Percentiles rank a stretch among this genome's conserved stretches.
Evolutionary conservation across 2,888 invertebrate genomes (phyloP).

Genomic region (Chromoteleia sp.): DNA sequence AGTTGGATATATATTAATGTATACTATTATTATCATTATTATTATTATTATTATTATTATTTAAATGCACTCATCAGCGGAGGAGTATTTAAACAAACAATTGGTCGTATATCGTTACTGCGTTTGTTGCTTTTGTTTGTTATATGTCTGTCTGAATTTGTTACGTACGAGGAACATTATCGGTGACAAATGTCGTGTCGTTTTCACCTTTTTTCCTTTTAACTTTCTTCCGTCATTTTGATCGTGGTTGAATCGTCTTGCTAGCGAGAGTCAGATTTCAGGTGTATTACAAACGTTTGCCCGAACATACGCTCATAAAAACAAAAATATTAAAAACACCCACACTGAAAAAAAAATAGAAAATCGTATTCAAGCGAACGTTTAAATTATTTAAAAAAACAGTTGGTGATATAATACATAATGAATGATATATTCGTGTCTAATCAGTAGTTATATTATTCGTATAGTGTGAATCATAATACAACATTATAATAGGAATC

Average conservation of each 20-base stretch:
- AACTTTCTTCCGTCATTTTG: constrained; percentile 40
- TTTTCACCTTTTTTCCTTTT: constrained; percentile 12
- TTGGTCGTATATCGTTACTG: constrained; percentile 51
- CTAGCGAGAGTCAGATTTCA: constrained; percentile 55
- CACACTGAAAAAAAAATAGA: constrained; percentile 15
- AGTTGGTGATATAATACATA: constrained; percentile 40
- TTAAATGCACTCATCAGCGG: constrained; percentile 65
- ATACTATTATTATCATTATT: constrained; percentile 21
- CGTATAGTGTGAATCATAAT: constrained; percentile 67
- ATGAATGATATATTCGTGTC: constrained; percentile 63
- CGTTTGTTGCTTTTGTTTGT: constrained; percentile 35
- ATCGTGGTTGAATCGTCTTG: constrained; percentile 51
- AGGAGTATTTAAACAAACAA: constrained; percentile 59
- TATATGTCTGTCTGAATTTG: constrained; percentile 31
- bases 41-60: constrained; percentile 56
- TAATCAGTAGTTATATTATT: constrained; percentile 72
- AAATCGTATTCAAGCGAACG: neutral
- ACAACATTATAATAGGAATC: constrained; percentile 70
- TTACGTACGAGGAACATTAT: constrained; percentile 55
- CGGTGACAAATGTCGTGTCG: constrained; percentile 35
- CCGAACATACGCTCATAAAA: constrained; percentile 15
- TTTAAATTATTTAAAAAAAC: neutral
- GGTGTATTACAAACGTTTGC: constrained; percentile 53
- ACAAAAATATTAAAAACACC: constrained; percentile 4
- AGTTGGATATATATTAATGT: neutral